phyloP scores from a whole-genome alignment of 2,888 invertebrate genomes.

The Furcula furcula region DNA sequence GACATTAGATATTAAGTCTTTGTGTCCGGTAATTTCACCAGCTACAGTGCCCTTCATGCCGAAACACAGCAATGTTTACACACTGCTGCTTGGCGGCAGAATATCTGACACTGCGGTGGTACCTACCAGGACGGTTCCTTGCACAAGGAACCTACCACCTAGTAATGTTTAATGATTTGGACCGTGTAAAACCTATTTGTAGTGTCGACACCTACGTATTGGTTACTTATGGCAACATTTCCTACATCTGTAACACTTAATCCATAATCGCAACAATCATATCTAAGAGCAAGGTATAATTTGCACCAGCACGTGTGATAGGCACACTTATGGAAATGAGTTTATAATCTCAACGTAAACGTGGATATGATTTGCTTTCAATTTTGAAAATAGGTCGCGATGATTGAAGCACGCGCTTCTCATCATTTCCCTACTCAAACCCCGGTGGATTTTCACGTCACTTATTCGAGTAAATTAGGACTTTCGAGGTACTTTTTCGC shows the following conservation, averaged over 20 bases:
- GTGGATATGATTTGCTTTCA: conserved; percentile 46
- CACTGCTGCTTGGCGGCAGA: too few relatives aligned
- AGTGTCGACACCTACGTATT: too few relatives aligned
- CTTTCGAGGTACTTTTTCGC: background rate
- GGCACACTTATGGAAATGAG: conserved; percentile 48
- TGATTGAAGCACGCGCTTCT: conserved; percentile 33
- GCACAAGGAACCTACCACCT: too few relatives aligned
- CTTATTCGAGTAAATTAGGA: background rate
- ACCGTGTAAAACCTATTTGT: too few relatives aligned
- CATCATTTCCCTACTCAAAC: conserved; percentile 21
- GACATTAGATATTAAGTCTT: too few relatives aligned
- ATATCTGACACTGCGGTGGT: too few relatives aligned
- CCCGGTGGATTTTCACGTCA: conserved; percentile 1
- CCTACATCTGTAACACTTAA: conserved; percentile 18
- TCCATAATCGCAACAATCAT: conserved; percentile 21
- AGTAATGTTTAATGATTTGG: too few relatives aligned
- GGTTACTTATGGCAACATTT: conserved; percentile 17
- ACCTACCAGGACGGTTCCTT: too few relatives aligned
- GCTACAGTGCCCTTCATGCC: too few relatives aligned
- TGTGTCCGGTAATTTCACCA: too few relatives aligned
- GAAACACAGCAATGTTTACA: too few relatives aligned
- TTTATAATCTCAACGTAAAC: conserved; percentile 50
- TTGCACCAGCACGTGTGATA: conserved; percentile 36
- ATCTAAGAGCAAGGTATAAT: conserved; percentile 30
- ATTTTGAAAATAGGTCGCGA: conserved; percentile 39